Percentiles rank a stretch among this genome's conserved stretches.
phyloP scores from a whole-genome alignment of 2,113 vertebrate genomes.

The Pyxicephalus adspersus region DNA sequence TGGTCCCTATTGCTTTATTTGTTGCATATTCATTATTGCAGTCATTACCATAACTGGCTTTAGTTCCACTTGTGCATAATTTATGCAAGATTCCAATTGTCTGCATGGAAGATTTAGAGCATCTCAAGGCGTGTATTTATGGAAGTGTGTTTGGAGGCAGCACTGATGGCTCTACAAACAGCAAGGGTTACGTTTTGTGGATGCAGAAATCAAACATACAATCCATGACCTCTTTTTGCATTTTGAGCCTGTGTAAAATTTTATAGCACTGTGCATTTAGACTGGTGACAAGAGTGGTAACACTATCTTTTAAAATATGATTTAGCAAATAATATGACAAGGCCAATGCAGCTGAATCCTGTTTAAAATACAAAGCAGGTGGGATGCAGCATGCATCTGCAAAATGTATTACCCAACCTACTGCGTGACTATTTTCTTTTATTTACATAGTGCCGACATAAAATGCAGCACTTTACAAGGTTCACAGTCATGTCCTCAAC shows the following conservation, averaged over 20 bases:
- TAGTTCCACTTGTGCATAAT: slow-evolving; percentile 36
- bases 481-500: too few relatives aligned
- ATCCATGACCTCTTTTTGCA: slow-evolving; percentile 19
- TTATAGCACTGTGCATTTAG: slow-evolving; percentile 32
- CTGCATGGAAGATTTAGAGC: slow-evolving; percentile 25
- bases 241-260: slow-evolving; percentile 42
- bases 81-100: slow-evolving; percentile 57
- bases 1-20: slow-evolving; percentile 52
- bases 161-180: slow-evolving; percentile 12
- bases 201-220: not conserved
- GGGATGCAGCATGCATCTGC: slow-evolving; percentile 5
- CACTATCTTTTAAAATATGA: slow-evolving; percentile 38
- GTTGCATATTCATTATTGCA: slow-evolving; percentile 49
- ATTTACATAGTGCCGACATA: not conserved
- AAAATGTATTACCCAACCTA: not conserved
- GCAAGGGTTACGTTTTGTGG: slow-evolving; percentile 9
- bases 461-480: too few relatives aligned
- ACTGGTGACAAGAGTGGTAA: slow-evolving; percentile 42
- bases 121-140: slow-evolving; percentile 2
- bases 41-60: slow-evolving; percentile 51
- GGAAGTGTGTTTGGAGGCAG: not conserved
- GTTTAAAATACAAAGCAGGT: slow-evolving; percentile 46
- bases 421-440: not conserved
- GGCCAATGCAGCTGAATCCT: slow-evolving; percentile 33
- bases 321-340: slow-evolving; percentile 28